Percentiles rank a stretch among this genome's conserved stretches.
These are phyloP conservation scores for Temnothorax curvispinosus DNA, from an alignment of 1,140 invertebrate species.

Conservation along the genomic window DNA sequence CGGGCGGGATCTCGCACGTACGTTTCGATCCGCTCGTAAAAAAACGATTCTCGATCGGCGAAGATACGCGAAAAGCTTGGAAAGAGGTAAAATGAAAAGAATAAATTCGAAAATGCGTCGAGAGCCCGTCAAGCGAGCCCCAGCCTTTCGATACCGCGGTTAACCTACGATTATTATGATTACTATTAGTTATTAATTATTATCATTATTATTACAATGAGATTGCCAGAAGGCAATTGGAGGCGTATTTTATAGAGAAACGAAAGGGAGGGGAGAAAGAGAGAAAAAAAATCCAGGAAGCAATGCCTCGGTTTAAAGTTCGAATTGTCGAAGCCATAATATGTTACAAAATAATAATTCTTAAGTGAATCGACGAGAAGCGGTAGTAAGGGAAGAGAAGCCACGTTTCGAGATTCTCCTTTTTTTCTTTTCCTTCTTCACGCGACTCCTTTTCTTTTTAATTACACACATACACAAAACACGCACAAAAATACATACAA, in stretches of 20 bases:
- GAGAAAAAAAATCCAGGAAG: conserved; percentile 55
- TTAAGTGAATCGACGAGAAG: conserved; percentile 65
- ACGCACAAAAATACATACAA: conserved; percentile 56
- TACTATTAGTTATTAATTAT: conserved; percentile 66
- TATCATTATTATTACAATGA: conserved; percentile 65
- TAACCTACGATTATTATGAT: conserved; percentile 70
- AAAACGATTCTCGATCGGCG: neutral
- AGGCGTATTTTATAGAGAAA: conserved; percentile 83
- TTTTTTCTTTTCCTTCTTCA: conserved; percentile 66
- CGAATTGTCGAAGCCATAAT: conserved; percentile 68
- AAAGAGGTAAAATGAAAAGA: neutral
- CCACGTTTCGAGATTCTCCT: conserved; percentile 80
- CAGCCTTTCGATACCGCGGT: conserved; percentile 74
- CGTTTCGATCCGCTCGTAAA: neutral
- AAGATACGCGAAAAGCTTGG: neutral
- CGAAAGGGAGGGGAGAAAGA: conserved; percentile 58
- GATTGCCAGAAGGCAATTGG: conserved; percentile 81
- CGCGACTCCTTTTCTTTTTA: conserved; percentile 60
- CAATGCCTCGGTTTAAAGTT: conserved; percentile 66
- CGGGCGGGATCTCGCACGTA: conserved; percentile 21
- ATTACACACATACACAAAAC: conserved; percentile 54
- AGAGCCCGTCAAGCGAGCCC: conserved; percentile 50
- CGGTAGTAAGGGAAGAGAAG: conserved; percentile 68
- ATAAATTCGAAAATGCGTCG: conserved; percentile 12
- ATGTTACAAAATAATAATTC: conserved; percentile 53